These are phyloP conservation scores for Conistra vaccinii DNA, from an alignment of 2,888 invertebrate species.

Conservation along the genomic window DNA sequence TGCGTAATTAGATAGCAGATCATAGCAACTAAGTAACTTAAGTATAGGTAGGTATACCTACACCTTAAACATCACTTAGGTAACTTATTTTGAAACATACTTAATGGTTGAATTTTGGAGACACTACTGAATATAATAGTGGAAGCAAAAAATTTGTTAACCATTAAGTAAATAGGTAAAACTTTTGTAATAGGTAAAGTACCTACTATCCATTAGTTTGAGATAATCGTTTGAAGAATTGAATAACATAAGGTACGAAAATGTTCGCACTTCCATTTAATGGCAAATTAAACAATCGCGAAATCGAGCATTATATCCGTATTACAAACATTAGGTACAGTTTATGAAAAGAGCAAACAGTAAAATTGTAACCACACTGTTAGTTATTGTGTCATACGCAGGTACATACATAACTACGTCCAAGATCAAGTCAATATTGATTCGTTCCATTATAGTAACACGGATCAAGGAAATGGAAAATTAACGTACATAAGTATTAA, in stretches of 20 bases:
- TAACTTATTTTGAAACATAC: too few relatives aligned
- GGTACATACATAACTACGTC: conserved; percentile 2
- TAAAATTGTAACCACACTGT: conserved; percentile 52
- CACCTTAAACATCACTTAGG: too few relatives aligned
- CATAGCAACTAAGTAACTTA: too few relatives aligned
- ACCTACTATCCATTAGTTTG: background rate
- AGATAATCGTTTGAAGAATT: background rate
- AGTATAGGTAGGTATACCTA: too few relatives aligned
- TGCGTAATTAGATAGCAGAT: too few relatives aligned
- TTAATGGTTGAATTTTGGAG: too few relatives aligned
- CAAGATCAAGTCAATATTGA: conserved; percentile 55
- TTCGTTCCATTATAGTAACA: conserved; percentile 4
- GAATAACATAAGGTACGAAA: background rate
- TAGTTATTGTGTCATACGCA: conserved; percentile 55
- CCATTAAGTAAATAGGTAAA: too few relatives aligned
- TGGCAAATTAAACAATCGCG: conserved; percentile 6
- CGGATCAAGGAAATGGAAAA: background rate
- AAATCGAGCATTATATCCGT: conserved; percentile 27
- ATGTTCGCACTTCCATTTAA: background rate
- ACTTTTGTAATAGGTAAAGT: background rate
- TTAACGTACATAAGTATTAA: background rate
- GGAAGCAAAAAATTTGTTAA: too few relatives aligned
- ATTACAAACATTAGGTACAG: conserved; percentile 18
- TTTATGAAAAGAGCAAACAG: conserved; percentile 53
- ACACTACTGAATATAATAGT: too few relatives aligned